Evolutionary conservation across 2,888 invertebrate genomes (phyloP), one percentile per base, ranked within the genome.

Genomic region (Monoplex corrugatus): DNA sequence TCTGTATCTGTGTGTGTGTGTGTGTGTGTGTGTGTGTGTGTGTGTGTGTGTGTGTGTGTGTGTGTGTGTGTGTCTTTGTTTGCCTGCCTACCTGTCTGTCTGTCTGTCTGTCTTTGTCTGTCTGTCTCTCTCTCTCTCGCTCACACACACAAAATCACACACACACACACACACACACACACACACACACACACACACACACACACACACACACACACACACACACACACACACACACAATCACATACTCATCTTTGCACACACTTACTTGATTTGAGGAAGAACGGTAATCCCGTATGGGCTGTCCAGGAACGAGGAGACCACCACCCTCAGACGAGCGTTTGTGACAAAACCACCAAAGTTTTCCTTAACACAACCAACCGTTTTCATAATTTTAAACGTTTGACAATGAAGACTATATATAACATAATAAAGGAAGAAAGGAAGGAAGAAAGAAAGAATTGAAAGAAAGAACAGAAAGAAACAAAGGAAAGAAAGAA

Each of bases 221-320:
- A n/a, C 32, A 72, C 72, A n/a, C n/a, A 72, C 23, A n/a, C 32
- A 32, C 72, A n/a, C 32, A 72, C 72, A n/a, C 72, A 72, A 13
- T 6, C 72, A 72, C 72, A 72, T n/a, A 72, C 32, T 6, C 40
- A 38, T 35, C 5, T 78, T n/a, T 78, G 32, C 78, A 5, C 23
- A 45, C 45, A n/a, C 50, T 23, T 45, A 88, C 88, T 63, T 82
- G 63, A 40, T 35, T 0, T 44, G 43, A 5, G 88, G 88, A 28
- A 82, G 82, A 68, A 88, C 88, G 28, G 82, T 43, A 57, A 88
- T 32, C n/a, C 88, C 88, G n/a, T 88, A 68, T 0, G 88, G 88
- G 3, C n/a, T 38, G 35, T 88, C 83, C 68, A 88, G 44, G 1
- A 40, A 83, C 10, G 88, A n/a, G 3, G 88, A 88, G 5, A 88